Base-by-base conservation (phyloP, 2,797 vertebrate species). In the Meriones psammophilus region DNA sequence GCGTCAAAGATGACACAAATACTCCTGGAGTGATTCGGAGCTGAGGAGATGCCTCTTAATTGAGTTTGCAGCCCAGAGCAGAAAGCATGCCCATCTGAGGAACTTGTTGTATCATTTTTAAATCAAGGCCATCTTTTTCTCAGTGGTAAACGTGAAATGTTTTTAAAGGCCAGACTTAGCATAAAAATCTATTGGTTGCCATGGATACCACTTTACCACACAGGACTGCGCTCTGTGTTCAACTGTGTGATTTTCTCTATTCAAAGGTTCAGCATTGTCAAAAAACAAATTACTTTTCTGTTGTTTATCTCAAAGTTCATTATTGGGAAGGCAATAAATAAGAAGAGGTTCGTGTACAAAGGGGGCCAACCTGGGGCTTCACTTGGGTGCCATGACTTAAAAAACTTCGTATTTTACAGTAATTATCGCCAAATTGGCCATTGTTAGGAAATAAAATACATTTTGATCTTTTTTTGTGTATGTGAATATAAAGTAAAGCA, bases 121-220 rank as follows among this genome's bases (percentile, higher is more conserved):
- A 99, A 98, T 99, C 98, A 99, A 98, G 98, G 98, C 98, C 98
- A 98, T 98, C 98, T 98, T 98, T 99, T 99, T 98, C 98, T 98
- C 97, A 89, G 98, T 98, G 98, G 98, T 98, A 99, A 99, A 99
- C 98, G 98, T 98, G 98, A 99, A 99, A 99, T 99, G 98, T 99
- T 99, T 99, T 98, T 98, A 99, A 99, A 99, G 99, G 99, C 98
- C 98, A 98, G 98, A 98, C 98, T 99, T 99, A 99, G 98, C 99
- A 99, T 99, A 99, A 99, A 94, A 99, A 99, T 99, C 98, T 98
- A 99, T 98, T 98, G 98, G 99, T 99, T 99, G 98, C 98, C 97
- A 99, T 99, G 98, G 98, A 98, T 98, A 99, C 99, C 98, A 98
- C 98, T 98, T 86, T 98, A 98, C 98, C 98, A 98, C 98, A 98